Percentiles rank a stretch among this genome's conserved stretches.
Evolutionary conservation across 2,888 invertebrate genomes (phyloP).

Genomic region (Amiota minor): DNA sequence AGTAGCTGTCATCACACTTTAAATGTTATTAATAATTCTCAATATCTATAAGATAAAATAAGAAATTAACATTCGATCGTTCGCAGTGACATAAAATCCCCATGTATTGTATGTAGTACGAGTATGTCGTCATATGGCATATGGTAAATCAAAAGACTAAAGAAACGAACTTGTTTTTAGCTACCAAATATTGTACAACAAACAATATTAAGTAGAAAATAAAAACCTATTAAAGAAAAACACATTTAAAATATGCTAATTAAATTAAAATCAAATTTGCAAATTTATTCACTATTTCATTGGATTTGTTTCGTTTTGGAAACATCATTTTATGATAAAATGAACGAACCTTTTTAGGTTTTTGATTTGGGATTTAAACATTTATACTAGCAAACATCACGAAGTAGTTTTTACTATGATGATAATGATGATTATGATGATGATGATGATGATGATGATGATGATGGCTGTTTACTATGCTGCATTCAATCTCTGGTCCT

Average conservation of each 20-base stretch:
- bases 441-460: background rate
- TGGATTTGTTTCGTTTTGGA: conserved; percentile 9
- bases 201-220: background rate
- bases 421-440: background rate
- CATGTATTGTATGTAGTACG: too few species aligned
- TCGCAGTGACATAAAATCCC: background rate
- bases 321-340: too few species aligned
- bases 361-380: too few species aligned
- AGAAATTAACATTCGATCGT: background rate
- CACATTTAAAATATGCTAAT: conserved; percentile 22
- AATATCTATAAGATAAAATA: too few species aligned
- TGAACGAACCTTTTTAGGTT: too few species aligned
- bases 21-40: too few species aligned
- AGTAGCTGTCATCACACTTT: too few species aligned
- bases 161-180: conserved; percentile 10
- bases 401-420: conserved; percentile 11
- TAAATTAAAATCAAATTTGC: background rate
- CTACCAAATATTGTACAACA: background rate
- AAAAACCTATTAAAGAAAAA: background rate
- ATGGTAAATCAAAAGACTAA: conserved; percentile 15
- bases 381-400: too few species aligned
- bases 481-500: too few species aligned
- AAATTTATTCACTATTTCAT: background rate
- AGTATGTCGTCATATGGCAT: background rate
- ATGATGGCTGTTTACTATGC: too few species aligned